Conservation (phyloP, 2,797 vertebrate genomes). For the Catostomus latipinnis region DNA sequence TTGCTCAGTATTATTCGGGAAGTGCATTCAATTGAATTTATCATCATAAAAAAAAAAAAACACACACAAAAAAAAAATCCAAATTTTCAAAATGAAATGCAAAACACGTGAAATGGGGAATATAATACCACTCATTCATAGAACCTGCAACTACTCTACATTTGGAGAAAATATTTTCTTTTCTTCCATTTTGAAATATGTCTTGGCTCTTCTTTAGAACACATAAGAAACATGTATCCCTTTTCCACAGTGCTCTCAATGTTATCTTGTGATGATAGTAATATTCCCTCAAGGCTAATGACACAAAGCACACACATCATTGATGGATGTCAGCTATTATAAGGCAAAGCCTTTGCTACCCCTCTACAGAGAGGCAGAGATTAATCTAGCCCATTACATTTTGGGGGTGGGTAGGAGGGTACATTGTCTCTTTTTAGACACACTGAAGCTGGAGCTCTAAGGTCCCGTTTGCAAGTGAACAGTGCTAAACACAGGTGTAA, state of each 20-base stretch:
- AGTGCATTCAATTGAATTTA: conserved; percentile 6
- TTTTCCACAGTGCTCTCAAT: conserved; percentile 37
- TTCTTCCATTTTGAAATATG: conserved; percentile 11
- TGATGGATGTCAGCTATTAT: conserved; percentile 65
- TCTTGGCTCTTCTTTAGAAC: conserved; percentile 19
- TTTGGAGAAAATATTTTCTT: neutral
- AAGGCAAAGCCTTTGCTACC: conserved; percentile 52
- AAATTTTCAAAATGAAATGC: conserved; percentile 12
- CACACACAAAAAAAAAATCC: neutral
- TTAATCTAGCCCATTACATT: conserved; percentile 60
- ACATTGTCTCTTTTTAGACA: conserved; percentile 53
- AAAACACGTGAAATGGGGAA: neutral
- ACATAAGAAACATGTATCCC: conserved; percentile 25
- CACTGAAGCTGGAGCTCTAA: conserved; percentile 41
- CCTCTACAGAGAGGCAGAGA: conserved; percentile 54
- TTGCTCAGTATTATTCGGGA: conserved; percentile 32
- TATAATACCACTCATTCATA: neutral
- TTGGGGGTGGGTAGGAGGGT: conserved; percentile 19
- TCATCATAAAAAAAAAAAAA: neutral
- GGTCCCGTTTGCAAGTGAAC: conserved; percentile 22
- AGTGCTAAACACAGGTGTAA: conserved; percentile 9
- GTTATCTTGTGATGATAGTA: conserved; percentile 53
- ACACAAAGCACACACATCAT: conserved; percentile 56
- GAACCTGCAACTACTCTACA: neutral
- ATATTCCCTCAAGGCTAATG: conserved; percentile 57